Conservation (phyloP, 2,113 vertebrate species). For the Bubo scandiacus region DNA sequence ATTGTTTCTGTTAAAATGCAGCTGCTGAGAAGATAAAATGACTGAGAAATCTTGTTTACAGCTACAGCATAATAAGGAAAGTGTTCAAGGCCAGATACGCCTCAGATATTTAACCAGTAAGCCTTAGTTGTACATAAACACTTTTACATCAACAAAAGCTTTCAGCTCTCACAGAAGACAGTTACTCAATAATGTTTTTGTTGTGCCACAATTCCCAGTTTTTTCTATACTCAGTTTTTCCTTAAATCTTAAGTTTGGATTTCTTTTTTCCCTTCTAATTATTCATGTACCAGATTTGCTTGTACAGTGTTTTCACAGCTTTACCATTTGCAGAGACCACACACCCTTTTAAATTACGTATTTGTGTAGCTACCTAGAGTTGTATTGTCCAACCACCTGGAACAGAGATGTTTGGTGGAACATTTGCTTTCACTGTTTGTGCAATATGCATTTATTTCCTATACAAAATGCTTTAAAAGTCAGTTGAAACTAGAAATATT, state of each 20-base stretch:
- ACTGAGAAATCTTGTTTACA: slow-evolving; percentile 93
- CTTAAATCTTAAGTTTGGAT: slow-evolving; percentile 77
- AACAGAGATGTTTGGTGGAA: slow-evolving; percentile 85
- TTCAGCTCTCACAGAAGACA: slow-evolving; percentile 87
- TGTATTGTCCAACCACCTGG: slow-evolving; percentile 78
- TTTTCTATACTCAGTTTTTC: slow-evolving; percentile 73
- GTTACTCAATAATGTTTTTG: slow-evolving; percentile 86
- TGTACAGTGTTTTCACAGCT: slow-evolving; percentile 77
- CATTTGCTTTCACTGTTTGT: slow-evolving; percentile 96
- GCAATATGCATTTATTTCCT: slow-evolving; percentile 95
- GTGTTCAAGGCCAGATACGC: slow-evolving; percentile 87
- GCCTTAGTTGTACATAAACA: slow-evolving; percentile 99
- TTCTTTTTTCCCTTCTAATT: slow-evolving; percentile 76
- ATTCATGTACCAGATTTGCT: slow-evolving; percentile 77
- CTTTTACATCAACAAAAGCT: slow-evolving; percentile 83
- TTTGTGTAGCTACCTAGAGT: slow-evolving; percentile 66
- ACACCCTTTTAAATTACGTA: slow-evolving; percentile 61
- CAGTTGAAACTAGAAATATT: slow-evolving; percentile 82
- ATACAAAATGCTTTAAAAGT: slow-evolving; percentile 89
- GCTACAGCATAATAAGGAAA: slow-evolving; percentile 83
- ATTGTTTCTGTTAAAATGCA: slow-evolving; percentile 82
- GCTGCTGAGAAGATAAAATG: slow-evolving; percentile 86
- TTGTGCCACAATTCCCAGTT: slow-evolving; percentile 87
- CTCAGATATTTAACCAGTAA: slow-evolving; percentile 98
- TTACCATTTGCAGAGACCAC: slow-evolving; percentile 73